Base-by-base conservation (phyloP, 1,140 invertebrate species). In the Drosophila equinoxialis region DNA sequence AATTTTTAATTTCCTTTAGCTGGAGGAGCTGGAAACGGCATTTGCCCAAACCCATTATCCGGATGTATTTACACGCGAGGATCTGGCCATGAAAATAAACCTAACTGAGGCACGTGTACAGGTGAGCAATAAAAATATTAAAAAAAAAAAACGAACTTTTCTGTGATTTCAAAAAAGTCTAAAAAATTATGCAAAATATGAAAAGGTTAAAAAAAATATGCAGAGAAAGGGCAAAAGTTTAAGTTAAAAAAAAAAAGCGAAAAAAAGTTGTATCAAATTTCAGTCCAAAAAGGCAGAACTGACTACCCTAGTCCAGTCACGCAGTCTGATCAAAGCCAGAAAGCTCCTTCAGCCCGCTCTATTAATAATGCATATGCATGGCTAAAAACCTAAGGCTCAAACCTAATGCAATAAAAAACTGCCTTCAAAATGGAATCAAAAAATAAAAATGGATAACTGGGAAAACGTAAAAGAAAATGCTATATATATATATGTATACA, bases 1-100 rank as follows among this genome's bases (percentile, higher is more conserved):
- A 78, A 89, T 85, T 78, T 74, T 84, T 85, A 72, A 87, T 87
- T 57, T 35, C 2, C 13, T 10, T 41, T 45, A 92, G 96, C 93
- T 99, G 89, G 98, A 99, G 93, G 98, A 99, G 93, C 93, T 99
- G 86, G 98, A 99, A 93, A 98, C 97, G 80, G 98, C 98, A 57
- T 99, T 99, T 92, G 96, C 97, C 64, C 97, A 98, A 92, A 99
- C 98, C 23, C 98, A 99, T 93, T 99, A 99, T 92, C 98, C 98
- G 6, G 98, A 99, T 93, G 98, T 99, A 61, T 99, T 99, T 93
- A 99, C 97, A 1, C 94, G 98, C 80, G 98, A 99, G 93, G 98
- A 99, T 93, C 94, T 99, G 57, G 98, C 98, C n/a, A 98, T 98
- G 95, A 98, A 99, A 94, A 99, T 99, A 90, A 98, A 98, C 93